Percentiles rank a stretch among this genome's conserved stretches.
phyloP scores from a whole-genome alignment of 2,113 vertebrate genomes.

The Apistogramma diplotaenia region DNA sequence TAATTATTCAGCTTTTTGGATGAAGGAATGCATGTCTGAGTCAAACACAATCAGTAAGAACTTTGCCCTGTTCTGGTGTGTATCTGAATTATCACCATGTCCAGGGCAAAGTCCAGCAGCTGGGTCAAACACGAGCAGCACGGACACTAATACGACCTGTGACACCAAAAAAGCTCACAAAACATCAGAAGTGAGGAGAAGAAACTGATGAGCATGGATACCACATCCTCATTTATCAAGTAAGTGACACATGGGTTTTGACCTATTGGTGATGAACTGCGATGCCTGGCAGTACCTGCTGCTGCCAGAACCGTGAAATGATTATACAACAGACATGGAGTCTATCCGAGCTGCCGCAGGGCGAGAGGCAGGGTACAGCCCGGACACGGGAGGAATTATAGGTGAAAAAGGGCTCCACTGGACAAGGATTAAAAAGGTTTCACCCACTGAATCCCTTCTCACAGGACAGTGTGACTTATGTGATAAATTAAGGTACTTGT shows the following conservation, averaged over 20 bases:
- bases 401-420: not conserved
- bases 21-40: not conserved
- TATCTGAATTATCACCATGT: constrained; percentile 44
- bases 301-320: accelerated
- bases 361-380: too few relatives aligned
- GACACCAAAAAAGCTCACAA: not conserved
- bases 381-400: not conserved
- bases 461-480: not conserved
- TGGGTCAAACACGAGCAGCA: constrained; percentile 6
- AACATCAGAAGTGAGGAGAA: not conserved
- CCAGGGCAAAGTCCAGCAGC: constrained; percentile 62
- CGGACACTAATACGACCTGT: not conserved
- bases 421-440: not conserved
- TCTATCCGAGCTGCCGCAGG: too few relatives aligned
- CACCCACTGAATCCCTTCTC: not conserved
- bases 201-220: constrained; percentile 63
- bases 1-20: not conserved
- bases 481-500: not conserved
- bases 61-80: constrained; percentile 56
- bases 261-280: not conserved
- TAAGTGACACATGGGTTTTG: constrained; percentile 48
- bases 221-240: constrained; percentile 76
- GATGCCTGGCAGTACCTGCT: not conserved
- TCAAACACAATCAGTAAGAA: constrained; percentile 7
- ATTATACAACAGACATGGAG: not conserved